Conservation (phyloP, 2,797 vertebrate species). For the Selene dorsalis region DNA sequence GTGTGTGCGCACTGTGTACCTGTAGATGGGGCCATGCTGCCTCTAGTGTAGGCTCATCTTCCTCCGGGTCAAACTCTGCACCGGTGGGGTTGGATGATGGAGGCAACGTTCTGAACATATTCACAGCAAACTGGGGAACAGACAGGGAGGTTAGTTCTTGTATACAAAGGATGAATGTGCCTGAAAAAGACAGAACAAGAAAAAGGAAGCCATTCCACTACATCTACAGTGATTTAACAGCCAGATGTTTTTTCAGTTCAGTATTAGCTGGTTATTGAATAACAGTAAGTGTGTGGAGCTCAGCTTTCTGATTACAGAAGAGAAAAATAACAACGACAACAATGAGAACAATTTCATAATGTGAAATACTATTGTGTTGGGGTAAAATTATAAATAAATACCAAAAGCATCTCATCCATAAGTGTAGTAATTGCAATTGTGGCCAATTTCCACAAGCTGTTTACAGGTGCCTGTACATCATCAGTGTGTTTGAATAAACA, state of each 20-base stretch:
- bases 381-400: constrained; percentile 3
- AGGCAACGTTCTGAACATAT: constrained; percentile 98
- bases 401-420: background rate
- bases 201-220: too few relatives aligned
- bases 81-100: constrained; percentile 98
- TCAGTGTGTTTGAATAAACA: background rate
- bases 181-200: too few relatives aligned
- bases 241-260: too few relatives aligned
- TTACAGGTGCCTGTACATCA: constrained; percentile 1
- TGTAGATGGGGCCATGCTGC: constrained; percentile 99
- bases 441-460: background rate
- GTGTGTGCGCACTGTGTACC: constrained; percentile 80
- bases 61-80: constrained; percentile 98
- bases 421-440: too few relatives aligned
- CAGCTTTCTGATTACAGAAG: too few relatives aligned
- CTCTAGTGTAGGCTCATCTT: constrained; percentile 97
- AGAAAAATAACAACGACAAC: too few relatives aligned
- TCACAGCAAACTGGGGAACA: constrained; percentile 91
- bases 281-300: background rate
- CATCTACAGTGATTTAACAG: too few relatives aligned
- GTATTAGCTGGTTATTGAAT: too few relatives aligned
- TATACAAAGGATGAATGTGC: too few relatives aligned
- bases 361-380: background rate
- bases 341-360: background rate
- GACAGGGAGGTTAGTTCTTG: background rate